Percentiles rank a stretch among this genome's conserved stretches.
Evolutionary conservation across 2,113 vertebrate species (phyloP).

Genomic region (Amblyornis subalaris): DNA sequence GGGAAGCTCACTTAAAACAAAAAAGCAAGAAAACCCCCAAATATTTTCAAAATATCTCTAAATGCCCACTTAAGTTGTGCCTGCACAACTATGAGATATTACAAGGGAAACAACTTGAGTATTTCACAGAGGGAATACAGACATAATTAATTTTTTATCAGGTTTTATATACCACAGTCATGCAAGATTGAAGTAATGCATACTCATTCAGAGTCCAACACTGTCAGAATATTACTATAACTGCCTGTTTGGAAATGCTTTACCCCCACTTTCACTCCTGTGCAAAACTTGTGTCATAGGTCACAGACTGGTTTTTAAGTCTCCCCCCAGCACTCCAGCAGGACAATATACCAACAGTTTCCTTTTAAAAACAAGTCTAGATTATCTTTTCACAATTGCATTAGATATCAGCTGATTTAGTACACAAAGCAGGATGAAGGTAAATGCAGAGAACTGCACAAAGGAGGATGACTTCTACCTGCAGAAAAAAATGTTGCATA

Average conservation of each 20-base stretch:
- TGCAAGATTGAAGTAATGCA: not conserved
- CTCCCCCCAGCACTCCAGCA: not conserved
- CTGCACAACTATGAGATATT: not conserved
- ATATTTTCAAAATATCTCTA: not conserved
- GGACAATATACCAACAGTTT: not conserved
- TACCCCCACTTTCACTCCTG: not conserved
- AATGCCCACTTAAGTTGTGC: not conserved
- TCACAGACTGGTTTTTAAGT: not conserved
- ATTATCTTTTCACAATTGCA: not conserved
- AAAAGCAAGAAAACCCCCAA: not conserved
- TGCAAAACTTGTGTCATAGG: rapidly evolving
- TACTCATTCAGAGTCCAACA: not conserved
- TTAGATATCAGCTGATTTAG: not conserved
- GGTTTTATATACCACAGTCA: not conserved
- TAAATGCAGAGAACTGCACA: not conserved
- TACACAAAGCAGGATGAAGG: not conserved
- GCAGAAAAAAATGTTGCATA: not conserved
- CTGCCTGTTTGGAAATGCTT: not conserved
- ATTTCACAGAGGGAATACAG: not conserved
- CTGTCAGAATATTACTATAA: not conserved
- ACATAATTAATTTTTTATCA: not conserved
- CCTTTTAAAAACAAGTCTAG: not conserved
- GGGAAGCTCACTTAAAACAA: not conserved
- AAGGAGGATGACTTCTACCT: not conserved
- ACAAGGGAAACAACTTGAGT: not conserved